Conservation (phyloP, 2,888 invertebrate species). For the Epinotia nisella region DNA sequence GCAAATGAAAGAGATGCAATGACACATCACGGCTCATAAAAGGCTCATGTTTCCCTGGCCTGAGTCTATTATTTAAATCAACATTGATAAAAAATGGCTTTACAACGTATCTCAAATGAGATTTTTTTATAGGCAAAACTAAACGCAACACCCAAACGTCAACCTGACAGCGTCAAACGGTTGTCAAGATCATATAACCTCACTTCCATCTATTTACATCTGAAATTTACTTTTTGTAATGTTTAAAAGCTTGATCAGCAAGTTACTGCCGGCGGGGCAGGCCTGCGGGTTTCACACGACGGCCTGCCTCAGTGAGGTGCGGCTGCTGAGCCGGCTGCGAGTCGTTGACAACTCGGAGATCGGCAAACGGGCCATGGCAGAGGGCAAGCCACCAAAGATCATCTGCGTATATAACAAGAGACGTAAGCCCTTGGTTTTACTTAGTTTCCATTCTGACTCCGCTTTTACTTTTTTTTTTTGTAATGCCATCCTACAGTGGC, state of each 20-base stretch:
- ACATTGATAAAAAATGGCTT: too few relatives aligned
- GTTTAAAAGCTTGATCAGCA: slow-evolving; percentile 66
- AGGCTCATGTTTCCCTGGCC: too few relatives aligned
- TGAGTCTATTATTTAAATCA: too few relatives aligned
- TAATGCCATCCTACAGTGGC: background rate
- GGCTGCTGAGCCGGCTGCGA: slow-evolving; percentile 90
- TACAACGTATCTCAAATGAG: background rate
- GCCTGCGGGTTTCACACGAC: slow-evolving; percentile 85
- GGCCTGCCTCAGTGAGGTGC: slow-evolving; percentile 86
- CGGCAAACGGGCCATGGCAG: slow-evolving; percentile 97
- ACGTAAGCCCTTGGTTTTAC: slow-evolving; percentile 60
- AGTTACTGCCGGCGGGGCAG: slow-evolving; percentile 53
- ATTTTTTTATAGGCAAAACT: background rate
- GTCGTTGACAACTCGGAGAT: slow-evolving; percentile 99
- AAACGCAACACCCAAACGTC: slow-evolving; percentile 18
- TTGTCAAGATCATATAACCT: slow-evolving; percentile 33
- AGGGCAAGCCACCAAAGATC: slow-evolving; percentile 96
- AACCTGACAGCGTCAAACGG: slow-evolving; percentile 42
- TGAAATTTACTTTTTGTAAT: slow-evolving; percentile 50
- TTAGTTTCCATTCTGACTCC: background rate
- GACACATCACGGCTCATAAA: too few relatives aligned
- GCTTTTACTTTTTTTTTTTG: too few relatives aligned
- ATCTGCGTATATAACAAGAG: slow-evolving; percentile 97
- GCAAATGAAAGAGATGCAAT: too few relatives aligned
- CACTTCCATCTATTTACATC: slow-evolving; percentile 28